Evolutionary conservation across 2,113 vertebrate genomes (phyloP).

Genomic region (Cyrtonyx montezumae): DNA sequence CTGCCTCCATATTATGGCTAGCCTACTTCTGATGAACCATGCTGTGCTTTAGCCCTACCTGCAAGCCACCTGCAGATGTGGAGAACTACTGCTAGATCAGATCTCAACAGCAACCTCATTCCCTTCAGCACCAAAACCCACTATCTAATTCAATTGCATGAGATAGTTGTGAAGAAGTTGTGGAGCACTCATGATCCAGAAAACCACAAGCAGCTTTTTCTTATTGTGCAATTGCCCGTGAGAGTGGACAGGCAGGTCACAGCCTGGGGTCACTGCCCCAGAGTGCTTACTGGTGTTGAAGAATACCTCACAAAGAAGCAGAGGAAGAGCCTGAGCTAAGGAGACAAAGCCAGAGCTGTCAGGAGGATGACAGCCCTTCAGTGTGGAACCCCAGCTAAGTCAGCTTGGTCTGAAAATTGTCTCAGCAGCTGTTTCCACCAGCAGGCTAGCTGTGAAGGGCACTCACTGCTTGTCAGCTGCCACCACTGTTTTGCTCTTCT

Average conservation of each 20-base stretch:
- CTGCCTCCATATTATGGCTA: neutral
- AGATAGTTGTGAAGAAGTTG: neutral
- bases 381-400: neutral
- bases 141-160: neutral
- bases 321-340: neutral
- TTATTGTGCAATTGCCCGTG: neutral
- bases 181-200: neutral
- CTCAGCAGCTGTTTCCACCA: neutral
- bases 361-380: neutral
- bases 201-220: neutral
- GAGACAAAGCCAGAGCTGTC: neutral
- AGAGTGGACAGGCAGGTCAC: neutral
- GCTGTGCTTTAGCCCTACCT: neutral
- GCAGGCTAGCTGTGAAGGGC: neutral
- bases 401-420: neutral
- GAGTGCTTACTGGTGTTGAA: neutral
- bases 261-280: neutral
- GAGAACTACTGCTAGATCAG: fast-evolving
- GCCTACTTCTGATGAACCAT: neutral
- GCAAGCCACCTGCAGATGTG: neutral
- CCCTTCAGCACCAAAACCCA: neutral
- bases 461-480: neutral
- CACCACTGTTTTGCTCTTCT: neutral
- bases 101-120: neutral
- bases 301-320: neutral